Evolutionary conservation across 2,797 vertebrate genomes (phyloP), one percentile per base, ranked within the genome.

Genomic region (Hephaestus fuliginosus): DNA sequence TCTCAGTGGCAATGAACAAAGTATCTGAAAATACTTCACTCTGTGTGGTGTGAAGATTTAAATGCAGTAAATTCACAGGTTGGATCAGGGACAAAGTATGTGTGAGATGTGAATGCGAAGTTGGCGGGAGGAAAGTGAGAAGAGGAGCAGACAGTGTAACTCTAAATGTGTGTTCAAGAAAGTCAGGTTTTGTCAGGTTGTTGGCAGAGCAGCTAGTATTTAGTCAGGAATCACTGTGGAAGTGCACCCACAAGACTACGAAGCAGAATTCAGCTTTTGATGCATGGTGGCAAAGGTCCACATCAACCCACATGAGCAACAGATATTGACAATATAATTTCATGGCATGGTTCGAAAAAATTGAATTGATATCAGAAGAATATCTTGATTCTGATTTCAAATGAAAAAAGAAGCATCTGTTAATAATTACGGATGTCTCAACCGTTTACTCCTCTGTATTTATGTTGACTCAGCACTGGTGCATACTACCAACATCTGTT

Each of bases 121-220:
- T 30, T 53, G 79, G 86, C 68, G 57, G 60, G 83, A 74, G 65
- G 55, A n/a, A 88, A 58, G 80, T 86, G 78, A 82, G 56, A 57
- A 49, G 74, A 84, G 43, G 67, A 60, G 46, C 36, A 52, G 61
- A 36, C 11, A 64, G 65, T 1, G 22, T 57, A 28, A 68, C 55
- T 66, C 10, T 43, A 43, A 74, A 22, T 48, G 55, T 67, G 65
- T 36, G 74, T 72, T 64, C 5, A 69, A 55, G 68, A 7, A 80
- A 55, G 75, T 46, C 57, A 30, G 46, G 43, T 70, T 80, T 43
- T 51, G 43, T 69, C 55, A 62, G 41, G 67, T 22, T 56, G 28
- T 22, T 62, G 72, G 62, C 6, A 52, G 70, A 58, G 67, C 55
- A 57, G 41, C 44, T 58, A n/a, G 53, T 5, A 39, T 46, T 62